Evolutionary conservation across 2,113 vertebrate species (phyloP), one percentile per base, ranked within the genome.

Genomic region (Carlito syrichta): DNA sequence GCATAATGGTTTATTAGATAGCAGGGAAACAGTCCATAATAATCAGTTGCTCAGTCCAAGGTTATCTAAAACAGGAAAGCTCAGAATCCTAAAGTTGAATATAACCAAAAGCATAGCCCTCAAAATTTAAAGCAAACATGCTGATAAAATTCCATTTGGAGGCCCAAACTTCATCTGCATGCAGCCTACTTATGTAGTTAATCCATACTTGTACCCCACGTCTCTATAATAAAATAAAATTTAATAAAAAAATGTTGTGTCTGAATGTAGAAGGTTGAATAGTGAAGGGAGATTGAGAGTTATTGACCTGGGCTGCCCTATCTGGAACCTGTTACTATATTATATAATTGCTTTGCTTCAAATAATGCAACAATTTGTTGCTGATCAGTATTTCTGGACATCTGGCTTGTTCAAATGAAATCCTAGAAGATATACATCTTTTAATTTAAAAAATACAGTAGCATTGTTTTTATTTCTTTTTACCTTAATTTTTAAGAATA

Each of bases 191-290:
- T n/a, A n/a, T n/a, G n/a, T n/a, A n/a, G n/a, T n/a, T n/a, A n/a
- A n/a, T n/a, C n/a, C n/a, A n/a, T n/a, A n/a, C n/a, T n/a, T n/a
- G n/a, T n/a, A n/a, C n/a, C n/a, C n/a, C n/a, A n/a, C n/a, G n/a
- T n/a, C n/a, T n/a, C n/a, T n/a, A n/a, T n/a, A n/a, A n/a, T n/a
- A n/a, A n/a, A n/a, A n/a, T n/a, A n/a, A n/a, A n/a, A n/a, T n/a
- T n/a, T n/a, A n/a, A n/a, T n/a, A n/a, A n/a, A 95, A 97, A 97
- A 91, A 88, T 69, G 74, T 81, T 86, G 94, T 95, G 38, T 38
- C 66, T 92, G 58, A 94, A 66, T 16, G 30, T 54, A 97, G 74
- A 40, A 95, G 48, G 32, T 25, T 32, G 66, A 97, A 62, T 38
- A 81, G 35, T 69, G 82, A 79, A 74, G 95, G 77, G 94, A 98